Base-by-base conservation (phyloP, 2,888 invertebrate species). In the Drosophila ezoana region DNA sequence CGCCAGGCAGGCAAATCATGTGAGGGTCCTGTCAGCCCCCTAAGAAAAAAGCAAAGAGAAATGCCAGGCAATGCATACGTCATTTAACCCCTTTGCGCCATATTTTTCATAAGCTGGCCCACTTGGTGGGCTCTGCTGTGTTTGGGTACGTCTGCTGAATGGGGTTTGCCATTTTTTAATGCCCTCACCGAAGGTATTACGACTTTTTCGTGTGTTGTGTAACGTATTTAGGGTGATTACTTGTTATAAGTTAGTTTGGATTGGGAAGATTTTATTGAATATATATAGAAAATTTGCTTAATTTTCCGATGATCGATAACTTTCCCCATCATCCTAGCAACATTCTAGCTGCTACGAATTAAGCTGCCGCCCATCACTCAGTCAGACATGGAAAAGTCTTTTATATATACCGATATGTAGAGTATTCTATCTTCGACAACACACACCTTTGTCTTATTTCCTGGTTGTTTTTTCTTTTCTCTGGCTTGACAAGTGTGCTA, bases 11-110 rank as follows among this genome's bases (percentile, higher is more conserved):
- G 71, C 80, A 87, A 85, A 79, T 81, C 60, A 65, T 54, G 49
- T 45, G 47, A 49, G 51, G 23, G 40, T 38, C 43, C 37, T 20
- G 23, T 8, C 18, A 44, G 35, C 35, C 41, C 58, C 64, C 47
- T 13, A 52, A 14, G 33, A 10, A 10, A 32, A 41, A 11, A 62
- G 37, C 1, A 14, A 52, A 87, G 88, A 84, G 68, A 82, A 88
- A 83, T 83, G 80, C 72, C 66, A 8, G 28, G 86, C 87, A 88
- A 84, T 88, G 88, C 83, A 84, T 88, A 88, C 88, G 83, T 86
- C 83, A 88, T 84, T 84, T 84, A 84, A 88, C 83, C 83, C 88
- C 88, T 84, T 84, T 84, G 80, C 81, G 83, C 83, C 88, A 86
- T 88, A 84, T 84, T 80, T 88, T 86, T 88, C 87, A 84, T 88